These are phyloP conservation scores for Stigmatopora argus DNA, from an alignment of 2,113 vertebrate species.

Conservation along the genomic window DNA sequence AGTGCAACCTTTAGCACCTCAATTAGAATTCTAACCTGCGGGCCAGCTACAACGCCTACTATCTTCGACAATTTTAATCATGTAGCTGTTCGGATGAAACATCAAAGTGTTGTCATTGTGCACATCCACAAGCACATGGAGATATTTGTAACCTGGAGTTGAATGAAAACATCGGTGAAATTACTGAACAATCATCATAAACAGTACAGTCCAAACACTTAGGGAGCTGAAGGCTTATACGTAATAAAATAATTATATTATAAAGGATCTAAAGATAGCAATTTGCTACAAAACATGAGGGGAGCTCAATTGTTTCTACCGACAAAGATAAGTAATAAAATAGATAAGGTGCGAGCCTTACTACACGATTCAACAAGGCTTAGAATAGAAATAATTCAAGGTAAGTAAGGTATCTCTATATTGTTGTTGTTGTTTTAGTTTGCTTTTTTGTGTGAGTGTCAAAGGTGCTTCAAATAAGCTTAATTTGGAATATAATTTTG, in stretches of 20 bases:
- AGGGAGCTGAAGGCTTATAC: slow-evolving; percentile 58
- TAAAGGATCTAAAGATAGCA: slow-evolving; percentile 60
- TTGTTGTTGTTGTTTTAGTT: slow-evolving; percentile 6
- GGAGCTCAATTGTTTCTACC: slow-evolving; percentile 34
- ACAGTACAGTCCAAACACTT: slow-evolving; percentile 36
- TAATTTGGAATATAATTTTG: slow-evolving; percentile 44
- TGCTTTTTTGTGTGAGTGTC: slow-evolving; percentile 4
- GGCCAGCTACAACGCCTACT: slow-evolving; percentile 6
- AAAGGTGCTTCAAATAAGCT: slow-evolving; percentile 62
- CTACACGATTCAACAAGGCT: slow-evolving; percentile 58
- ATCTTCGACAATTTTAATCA: neutral
- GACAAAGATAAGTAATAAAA: slow-evolving; percentile 43
- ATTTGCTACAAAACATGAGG: slow-evolving; percentile 68
- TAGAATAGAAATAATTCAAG: slow-evolving; percentile 35
- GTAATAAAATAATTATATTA: slow-evolving; percentile 63
- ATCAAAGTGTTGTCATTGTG: slow-evolving; percentile 1
- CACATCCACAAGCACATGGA: neutral
- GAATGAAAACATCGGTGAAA: slow-evolving; percentile 30
- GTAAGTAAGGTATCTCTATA: slow-evolving; percentile 23
- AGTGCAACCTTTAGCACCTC: slow-evolving; percentile 31
- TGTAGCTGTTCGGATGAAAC: neutral
- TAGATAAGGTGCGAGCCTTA: slow-evolving; percentile 71
- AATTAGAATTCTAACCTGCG: slow-evolving; percentile 1
- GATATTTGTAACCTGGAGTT: slow-evolving; percentile 7
- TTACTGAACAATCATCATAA: slow-evolving; percentile 25